Conservation (phyloP, 2,113 vertebrate genomes). For the Todiramphus chloris region DNA sequence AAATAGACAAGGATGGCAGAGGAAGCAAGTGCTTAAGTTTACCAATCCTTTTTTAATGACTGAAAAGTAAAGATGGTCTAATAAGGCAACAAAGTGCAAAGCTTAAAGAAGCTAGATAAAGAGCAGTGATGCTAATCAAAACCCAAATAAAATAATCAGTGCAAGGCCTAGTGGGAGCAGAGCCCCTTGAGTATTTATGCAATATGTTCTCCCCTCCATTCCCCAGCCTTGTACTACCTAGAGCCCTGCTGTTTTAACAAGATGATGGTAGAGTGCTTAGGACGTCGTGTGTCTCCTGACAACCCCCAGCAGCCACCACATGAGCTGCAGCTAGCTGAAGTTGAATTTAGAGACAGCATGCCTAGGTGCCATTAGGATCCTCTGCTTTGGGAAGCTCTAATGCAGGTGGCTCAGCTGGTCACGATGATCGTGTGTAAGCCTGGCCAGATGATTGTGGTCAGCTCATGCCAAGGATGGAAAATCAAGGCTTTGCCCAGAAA, state of each 20-base stretch:
- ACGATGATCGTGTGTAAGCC: not conserved
- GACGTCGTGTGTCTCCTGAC: not conserved
- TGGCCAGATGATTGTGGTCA: slow-evolving; percentile 27
- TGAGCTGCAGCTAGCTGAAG: not conserved
- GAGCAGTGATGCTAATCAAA: not conserved
- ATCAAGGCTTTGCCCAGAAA: not conserved
- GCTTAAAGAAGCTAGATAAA: not conserved
- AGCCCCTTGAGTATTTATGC: not conserved
- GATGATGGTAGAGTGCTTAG: not conserved
- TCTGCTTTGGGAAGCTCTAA: not conserved
- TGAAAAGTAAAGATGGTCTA: not conserved
- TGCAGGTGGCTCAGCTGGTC: slow-evolving; percentile 12
- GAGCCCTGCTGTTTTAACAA: not conserved
- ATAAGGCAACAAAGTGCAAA: not conserved
- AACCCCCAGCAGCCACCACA: not conserved
- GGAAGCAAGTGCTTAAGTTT: not conserved
- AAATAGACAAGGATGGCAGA: not conserved
- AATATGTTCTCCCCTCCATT: not conserved
- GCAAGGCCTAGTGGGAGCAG: not conserved
- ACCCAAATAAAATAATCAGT: not conserved
- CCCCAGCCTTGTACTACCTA: not conserved
- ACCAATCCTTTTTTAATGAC: not conserved
- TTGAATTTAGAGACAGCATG: not conserved
- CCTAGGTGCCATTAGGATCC: not conserved
- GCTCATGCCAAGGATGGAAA: not conserved